A percentile compares a stretch with the other conserved stretches of the same genome.
Evolutionary conservation across 35 echinoderm and acorn worm species (phyloP).

Genomic region (Acanthaster planci): DNA sequence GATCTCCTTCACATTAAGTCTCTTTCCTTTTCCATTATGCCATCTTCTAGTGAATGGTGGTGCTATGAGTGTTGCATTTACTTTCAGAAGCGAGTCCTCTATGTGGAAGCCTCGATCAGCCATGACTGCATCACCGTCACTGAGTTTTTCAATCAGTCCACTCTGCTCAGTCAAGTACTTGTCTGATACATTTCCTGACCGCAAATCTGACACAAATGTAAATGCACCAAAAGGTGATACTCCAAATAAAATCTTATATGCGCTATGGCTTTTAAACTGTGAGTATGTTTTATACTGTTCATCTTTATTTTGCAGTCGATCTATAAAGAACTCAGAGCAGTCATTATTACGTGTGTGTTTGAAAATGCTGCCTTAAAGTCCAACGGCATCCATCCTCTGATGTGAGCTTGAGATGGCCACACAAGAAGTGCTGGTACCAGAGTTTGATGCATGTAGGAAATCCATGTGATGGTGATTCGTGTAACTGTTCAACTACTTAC

Average conservation of each 20-base stretch:
- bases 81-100: constrained; percentile 33
- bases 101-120: constrained; percentile 62
- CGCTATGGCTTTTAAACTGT: constrained; percentile 55
- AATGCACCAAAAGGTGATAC: constrained; percentile 44
- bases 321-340: constrained; percentile 56
- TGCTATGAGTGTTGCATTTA: constrained; percentile 31
- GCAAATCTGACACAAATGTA: constrained; percentile 45
- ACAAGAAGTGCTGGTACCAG: constrained; percentile 42
- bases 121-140: constrained; percentile 58
- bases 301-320: constrained; percentile 40
- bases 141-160: constrained; percentile 39
- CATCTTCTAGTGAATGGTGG: constrained; percentile 59
- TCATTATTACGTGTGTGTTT: constrained; percentile 45
- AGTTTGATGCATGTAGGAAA: constrained; percentile 47
- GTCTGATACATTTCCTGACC: constrained; percentile 61
- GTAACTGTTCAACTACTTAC: constrained; percentile 33
- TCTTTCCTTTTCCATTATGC: constrained; percentile 56
- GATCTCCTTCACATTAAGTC: constrained; percentile 55
- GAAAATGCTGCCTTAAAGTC: constrained; percentile 40
- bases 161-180: constrained; percentile 44
- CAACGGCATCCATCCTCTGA: constrained; percentile 36
- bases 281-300: constrained; percentile 60
- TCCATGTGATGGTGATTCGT: constrained; percentile 44
- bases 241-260: constrained; percentile 55
- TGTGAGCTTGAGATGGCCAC: constrained; percentile 45